Percentiles rank a stretch among this genome's conserved stretches.
phyloP scores from a whole-genome alignment of 2,797 vertebrate genomes.

The Lutra lutra region DNA sequence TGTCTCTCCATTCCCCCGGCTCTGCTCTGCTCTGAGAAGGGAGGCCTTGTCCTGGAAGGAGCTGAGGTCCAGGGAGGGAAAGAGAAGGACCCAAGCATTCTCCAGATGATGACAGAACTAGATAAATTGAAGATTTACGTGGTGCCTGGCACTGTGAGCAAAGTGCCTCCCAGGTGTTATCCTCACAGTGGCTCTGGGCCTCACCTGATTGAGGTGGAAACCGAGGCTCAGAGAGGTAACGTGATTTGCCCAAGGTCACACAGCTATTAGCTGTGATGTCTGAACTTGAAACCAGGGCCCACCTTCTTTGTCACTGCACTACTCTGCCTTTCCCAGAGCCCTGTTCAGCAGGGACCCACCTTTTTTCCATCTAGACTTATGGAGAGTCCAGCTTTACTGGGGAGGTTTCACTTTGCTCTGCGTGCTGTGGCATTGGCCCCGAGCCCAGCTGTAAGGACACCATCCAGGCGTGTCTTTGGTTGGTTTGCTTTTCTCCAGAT shows the following conservation, averaged over 20 bases:
- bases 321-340: background rate
- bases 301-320: background rate
- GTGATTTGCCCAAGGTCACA: background rate
- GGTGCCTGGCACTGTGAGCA: background rate
- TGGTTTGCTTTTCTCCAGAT: background rate
- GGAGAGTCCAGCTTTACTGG: background rate
- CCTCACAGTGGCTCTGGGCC: background rate
- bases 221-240: background rate
- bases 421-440: background rate
- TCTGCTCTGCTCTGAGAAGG: background rate
- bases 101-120: background rate
- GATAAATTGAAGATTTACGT: background rate
- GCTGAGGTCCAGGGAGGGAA: background rate
- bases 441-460: background rate
- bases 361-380: background rate
- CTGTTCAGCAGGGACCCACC: too few species aligned
- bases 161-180: background rate
- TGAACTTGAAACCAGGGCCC: background rate
- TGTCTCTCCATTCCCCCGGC: background rate
- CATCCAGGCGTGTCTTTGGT: background rate
- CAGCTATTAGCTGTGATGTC: background rate
- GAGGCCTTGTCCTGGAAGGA: background rate
- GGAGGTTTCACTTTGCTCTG: background rate
- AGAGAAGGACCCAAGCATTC: background rate
- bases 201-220: background rate